These are phyloP conservation scores for Drosophila ercepeae DNA, from an alignment of 1,140 invertebrate genomes.

Conservation along the genomic window DNA sequence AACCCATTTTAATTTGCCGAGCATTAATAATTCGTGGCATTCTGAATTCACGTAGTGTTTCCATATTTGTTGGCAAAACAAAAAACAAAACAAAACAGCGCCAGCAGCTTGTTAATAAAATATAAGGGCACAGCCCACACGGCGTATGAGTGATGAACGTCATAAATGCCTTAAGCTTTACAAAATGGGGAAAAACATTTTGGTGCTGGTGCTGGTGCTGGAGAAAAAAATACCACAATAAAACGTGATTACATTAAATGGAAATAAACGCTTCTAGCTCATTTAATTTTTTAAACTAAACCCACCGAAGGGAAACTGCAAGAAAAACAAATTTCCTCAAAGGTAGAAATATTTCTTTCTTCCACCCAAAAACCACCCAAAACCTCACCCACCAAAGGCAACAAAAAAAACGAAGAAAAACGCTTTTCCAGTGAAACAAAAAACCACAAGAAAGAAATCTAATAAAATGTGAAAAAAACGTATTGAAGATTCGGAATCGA, in stretches of 20 bases:
- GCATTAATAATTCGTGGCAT: background rate
- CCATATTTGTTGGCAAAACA: conserved; percentile 1
- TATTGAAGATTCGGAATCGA: background rate
- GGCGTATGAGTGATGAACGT: conserved; percentile 3
- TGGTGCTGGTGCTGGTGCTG: background rate
- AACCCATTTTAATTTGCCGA: background rate
- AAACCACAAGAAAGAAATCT: background rate
- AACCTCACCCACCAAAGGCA: no score
- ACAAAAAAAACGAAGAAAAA: background rate
- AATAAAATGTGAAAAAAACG: conserved; percentile 10
- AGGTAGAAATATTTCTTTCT: background rate
- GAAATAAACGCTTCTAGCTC: conserved; percentile 4
- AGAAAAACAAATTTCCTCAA: background rate
- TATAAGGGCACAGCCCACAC: conserved; percentile 1
- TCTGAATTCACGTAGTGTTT: background rate
- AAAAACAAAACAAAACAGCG: conserved; percentile 2
- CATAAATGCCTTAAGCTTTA: background rate
- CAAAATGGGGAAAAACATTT: background rate
- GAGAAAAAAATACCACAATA: background rate
- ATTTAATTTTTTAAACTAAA: background rate
- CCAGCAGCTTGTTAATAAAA: conserved; percentile 2
- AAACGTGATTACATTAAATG: conserved; percentile 3
- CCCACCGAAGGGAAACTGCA: background rate
- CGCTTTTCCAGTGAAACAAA: background rate
- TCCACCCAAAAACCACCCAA: no score